Conservation (phyloP, 2,113 vertebrate genomes). For the Alosa alosa region DNA sequence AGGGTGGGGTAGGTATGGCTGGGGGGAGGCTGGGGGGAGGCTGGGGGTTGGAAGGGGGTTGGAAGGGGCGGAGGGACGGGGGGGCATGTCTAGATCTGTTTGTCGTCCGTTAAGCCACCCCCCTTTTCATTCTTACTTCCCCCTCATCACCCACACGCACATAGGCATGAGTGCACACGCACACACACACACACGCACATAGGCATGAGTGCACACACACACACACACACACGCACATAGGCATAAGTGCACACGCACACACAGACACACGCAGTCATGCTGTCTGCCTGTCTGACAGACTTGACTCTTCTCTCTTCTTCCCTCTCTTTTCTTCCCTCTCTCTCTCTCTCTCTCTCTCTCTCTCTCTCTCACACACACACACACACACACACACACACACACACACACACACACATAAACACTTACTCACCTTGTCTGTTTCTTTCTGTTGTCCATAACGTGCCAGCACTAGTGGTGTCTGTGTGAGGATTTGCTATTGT, state of each 20-base stretch:
- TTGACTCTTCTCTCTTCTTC: background rate
- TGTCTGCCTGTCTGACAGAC: background rate
- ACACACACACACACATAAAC: background rate
- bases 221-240: conserved; percentile 11
- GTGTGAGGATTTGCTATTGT: conserved; percentile 37
- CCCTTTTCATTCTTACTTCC: conserved; percentile 40
- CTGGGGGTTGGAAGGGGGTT: background rate
- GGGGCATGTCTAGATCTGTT: conserved; percentile 58
- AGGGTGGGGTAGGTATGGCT: background rate
- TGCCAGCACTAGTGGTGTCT: conserved; percentile 26
- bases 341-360: background rate
- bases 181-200: conserved; percentile 16
- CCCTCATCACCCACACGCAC: conserved; percentile 16
- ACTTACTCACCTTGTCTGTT: background rate
- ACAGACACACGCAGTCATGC: background rate
- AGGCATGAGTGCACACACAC: no score
- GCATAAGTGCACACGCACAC: no score
- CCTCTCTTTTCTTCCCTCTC: conserved; percentile 29
- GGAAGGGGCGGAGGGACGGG: background rate
- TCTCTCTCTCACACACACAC: conserved; percentile 19
- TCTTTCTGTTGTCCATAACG: conserved; percentile 25
- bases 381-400: background rate
- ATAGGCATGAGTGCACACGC: background rate
- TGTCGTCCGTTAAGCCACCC: conserved; percentile 54
- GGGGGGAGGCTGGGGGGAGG: background rate